phyloP scores from a whole-genome alignment of 2,888 invertebrate genomes.

The Mesorhabditis belari region DNA sequence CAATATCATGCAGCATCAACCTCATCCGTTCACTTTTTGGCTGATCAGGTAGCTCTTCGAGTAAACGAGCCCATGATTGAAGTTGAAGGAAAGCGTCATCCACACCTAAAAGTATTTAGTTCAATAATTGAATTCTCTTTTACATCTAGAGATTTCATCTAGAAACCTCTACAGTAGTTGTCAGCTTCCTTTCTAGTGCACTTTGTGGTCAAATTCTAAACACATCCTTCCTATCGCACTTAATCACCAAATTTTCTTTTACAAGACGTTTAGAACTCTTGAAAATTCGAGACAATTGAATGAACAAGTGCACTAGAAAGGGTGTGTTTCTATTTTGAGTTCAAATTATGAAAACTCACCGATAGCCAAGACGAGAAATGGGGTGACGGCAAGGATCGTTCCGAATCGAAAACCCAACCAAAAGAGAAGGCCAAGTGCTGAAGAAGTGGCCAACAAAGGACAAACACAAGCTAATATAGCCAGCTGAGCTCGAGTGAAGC shows the following conservation, averaged over 20 bases:
- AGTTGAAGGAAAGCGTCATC: constrained; percentile 49
- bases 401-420: constrained; percentile 45
- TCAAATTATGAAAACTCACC: constrained; percentile 11
- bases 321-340: too few species aligned
- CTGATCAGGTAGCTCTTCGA: constrained; percentile 14
- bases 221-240: too few species aligned
- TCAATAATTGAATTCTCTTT: background rate
- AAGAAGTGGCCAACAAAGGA: constrained; percentile 42
- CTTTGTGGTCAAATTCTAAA: too few species aligned
- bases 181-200: background rate
- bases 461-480: constrained; percentile 41
- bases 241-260: too few species aligned
- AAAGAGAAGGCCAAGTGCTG: constrained; percentile 46
- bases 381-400: constrained; percentile 48
- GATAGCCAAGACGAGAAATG: constrained; percentile 47
- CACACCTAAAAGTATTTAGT: constrained; percentile 31
- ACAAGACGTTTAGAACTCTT: too few species aligned
- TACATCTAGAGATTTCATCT: background rate
- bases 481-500: constrained; percentile 27
- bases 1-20: constrained; percentile 79
- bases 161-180: background rate
- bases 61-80: constrained; percentile 38
- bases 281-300: background rate
- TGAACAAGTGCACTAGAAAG: background rate
- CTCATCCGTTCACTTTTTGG: constrained; percentile 62